Evolutionary conservation across 2,888 invertebrate species (phyloP).

Genomic region (Mesorhabditis belari): DNA sequence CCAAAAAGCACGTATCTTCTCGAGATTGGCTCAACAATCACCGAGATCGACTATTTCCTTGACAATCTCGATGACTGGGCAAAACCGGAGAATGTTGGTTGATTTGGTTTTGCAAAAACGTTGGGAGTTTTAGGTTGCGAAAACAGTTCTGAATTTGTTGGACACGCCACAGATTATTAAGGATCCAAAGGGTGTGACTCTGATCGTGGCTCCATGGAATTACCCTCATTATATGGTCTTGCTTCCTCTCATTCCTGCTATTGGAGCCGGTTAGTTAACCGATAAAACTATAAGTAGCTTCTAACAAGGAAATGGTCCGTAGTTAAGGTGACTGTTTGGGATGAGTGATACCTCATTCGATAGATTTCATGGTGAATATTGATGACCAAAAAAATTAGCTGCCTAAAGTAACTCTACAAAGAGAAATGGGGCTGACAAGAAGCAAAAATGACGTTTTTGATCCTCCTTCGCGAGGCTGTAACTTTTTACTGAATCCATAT

Average conservation of each 20-base stretch:
- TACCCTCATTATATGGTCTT: conserved; percentile 65
- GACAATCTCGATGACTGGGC: conserved; percentile 36
- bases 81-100: conserved; percentile 19
- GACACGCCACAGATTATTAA: conserved; percentile 51
- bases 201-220: conserved; percentile 85
- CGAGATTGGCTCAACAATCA: conserved; percentile 30
- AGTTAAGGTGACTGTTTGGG: no score
- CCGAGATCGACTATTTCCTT: conserved; percentile 38
- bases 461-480: no score
- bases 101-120: background rate
- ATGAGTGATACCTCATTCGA: no score
- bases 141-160: conserved; percentile 50
- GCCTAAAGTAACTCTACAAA: no score
- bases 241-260: conserved; percentile 37
- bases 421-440: no score
- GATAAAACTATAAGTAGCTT: no score
- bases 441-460: no score
- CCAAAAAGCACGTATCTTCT: conserved; percentile 5
- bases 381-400: no score
- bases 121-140: conserved; percentile 12
- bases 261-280: conserved; percentile 41
- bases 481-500: no score
- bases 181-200: conserved; percentile 85
- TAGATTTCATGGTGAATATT: no score
- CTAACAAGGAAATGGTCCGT: no score